Conservation (phyloP, 2,888 invertebrate species). For the Ommatoiulus sabulosus region DNA sequence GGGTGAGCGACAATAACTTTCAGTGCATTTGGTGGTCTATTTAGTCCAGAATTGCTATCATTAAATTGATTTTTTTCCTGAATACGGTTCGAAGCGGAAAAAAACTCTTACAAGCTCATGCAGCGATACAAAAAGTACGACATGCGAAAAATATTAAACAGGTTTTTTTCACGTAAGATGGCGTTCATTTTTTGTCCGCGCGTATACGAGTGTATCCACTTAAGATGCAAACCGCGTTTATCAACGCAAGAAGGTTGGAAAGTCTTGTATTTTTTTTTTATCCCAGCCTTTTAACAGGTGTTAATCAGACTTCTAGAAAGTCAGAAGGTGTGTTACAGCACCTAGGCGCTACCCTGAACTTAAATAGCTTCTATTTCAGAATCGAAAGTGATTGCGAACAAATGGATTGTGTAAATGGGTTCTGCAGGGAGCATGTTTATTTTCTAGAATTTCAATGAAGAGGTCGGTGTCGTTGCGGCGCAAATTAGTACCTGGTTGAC, state of each 20-base stretch:
- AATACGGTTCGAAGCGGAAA: not conserved
- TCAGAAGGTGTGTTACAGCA: not conserved
- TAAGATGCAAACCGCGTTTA: not conserved
- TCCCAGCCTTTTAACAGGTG: slow-evolving; percentile 13
- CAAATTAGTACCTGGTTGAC: not conserved
- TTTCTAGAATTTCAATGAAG: slow-evolving; percentile 16
- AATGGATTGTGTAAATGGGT: slow-evolving; percentile 5
- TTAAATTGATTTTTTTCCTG: slow-evolving; percentile 28
- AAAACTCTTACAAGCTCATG: not conserved
- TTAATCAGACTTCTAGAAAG: slow-evolving; percentile 19
- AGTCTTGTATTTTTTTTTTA: not conserved
- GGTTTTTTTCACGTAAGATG: not conserved
- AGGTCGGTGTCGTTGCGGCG: not conserved
- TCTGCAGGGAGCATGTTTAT: not conserved
- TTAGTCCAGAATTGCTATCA: slow-evolving; percentile 35
- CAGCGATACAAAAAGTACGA: not conserved
- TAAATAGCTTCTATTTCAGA: not conserved
- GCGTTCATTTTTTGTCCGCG: not conserved
- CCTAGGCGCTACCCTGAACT: not conserved
- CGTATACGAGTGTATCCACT: slow-evolving; percentile 29
- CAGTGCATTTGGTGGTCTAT: slow-evolving; percentile 35
- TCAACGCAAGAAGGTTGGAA: not conserved
- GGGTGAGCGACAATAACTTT: slow-evolving; percentile 41
- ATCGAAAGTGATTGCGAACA: slow-evolving; percentile 37
- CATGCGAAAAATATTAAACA: slow-evolving; percentile 4